Conservation (phyloP, 2,113 vertebrate genomes). For the Daubentonia madagascariensis region DNA sequence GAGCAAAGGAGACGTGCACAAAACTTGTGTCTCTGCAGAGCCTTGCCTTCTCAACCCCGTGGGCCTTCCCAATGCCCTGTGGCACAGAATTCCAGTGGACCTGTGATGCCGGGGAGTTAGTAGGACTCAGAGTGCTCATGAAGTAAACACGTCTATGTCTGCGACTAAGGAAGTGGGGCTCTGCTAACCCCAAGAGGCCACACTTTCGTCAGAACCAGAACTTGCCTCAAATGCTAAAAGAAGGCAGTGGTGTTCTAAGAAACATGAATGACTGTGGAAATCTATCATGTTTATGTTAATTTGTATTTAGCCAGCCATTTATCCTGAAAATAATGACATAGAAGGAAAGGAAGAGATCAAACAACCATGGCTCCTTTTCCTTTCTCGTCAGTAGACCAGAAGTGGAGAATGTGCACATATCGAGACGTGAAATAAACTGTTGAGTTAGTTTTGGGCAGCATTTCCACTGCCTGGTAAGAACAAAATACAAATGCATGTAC, state of each 20-base stretch:
- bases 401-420: not conserved
- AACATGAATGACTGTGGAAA: not conserved
- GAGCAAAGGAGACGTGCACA: not conserved
- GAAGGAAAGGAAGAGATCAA: not conserved
- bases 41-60: not conserved
- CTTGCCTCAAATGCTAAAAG: not conserved
- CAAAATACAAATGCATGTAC: not conserved
- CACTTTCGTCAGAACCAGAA: not conserved
- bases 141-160: fast-evolving
- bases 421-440: not conserved
- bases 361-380: not conserved
- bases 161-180: fast-evolving
- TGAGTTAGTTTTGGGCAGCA: not conserved
- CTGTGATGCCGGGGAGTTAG: not conserved
- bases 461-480: constrained; percentile 21
- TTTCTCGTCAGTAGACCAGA: not conserved
- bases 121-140: not conserved
- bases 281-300: not conserved
- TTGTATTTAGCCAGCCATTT: not conserved
- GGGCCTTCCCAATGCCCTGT: fast-evolving
- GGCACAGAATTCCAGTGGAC: not conserved
- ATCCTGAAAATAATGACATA: not conserved
- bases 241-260: not conserved
- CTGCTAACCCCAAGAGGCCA: not conserved
- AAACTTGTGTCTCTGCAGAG: not conserved